Evolutionary conservation across 2,888 invertebrate species (phyloP), one percentile per base, ranked within the genome.

Genomic region (Sinohyriopsis cumingii): DNA sequence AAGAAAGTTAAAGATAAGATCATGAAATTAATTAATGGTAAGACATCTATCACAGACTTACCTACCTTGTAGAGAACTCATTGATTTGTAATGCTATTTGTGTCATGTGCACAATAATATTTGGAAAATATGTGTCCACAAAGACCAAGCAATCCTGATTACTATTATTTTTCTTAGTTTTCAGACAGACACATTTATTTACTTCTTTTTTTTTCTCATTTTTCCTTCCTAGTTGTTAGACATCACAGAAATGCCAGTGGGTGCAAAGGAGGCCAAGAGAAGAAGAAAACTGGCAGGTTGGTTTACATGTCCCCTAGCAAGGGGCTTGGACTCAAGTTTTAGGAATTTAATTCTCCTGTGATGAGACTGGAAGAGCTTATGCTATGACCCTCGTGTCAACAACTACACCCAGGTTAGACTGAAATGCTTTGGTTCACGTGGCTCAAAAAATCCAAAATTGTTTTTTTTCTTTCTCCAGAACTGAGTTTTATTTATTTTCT

Each of bases 221-320:
- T 45, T 15, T 45, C 3, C 12, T 0, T 15, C 45, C 45, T 3
- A 90, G 91, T 91, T 98, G 63, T 91, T 98, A 57, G 98, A 98
- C 89, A 96, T 98, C 84, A 94, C 95, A 5, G 98, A 98, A 87
- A 96, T 97, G 87, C 98, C 98, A 0, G 90, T 95, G 54, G 95
- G 95, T 18, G 94, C 94, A 0, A 94, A 89, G 72, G 91, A 90
- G 79, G 95, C 96, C 22, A 97, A 97, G 89, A 95, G 97, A 90
- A 93, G 97, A 82, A 85, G 82, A 73, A 88, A 87, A 84, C 94
- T 95, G 91, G 94, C 95, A 83, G 94, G 94, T 94, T 81, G 71
- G 78, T 66, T 60, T 18, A 56, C 33, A 9, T 45, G 61, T 33
- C 22, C n/a, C 19, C 53, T 55, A 59, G 53, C 67, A 64, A 60